Conservation (phyloP, 2,113 vertebrate genomes). For the Myanophis thanlyinensis region DNA sequence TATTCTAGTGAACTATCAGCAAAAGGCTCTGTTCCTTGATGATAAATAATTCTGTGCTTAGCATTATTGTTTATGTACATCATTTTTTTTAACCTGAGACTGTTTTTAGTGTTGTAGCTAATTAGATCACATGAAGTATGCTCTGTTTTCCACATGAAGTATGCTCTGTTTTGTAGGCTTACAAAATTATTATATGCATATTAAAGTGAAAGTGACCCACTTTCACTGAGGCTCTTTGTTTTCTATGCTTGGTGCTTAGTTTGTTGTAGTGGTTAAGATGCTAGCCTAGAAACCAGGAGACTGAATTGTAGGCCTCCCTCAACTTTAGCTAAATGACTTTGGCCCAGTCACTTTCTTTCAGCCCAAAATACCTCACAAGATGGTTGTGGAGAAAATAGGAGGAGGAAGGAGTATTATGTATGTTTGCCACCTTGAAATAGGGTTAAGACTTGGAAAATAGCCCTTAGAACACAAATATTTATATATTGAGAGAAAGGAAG, state of each 20-base stretch:
- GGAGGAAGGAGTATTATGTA: background rate
- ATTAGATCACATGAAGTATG: background rate
- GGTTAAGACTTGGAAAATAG: background rate
- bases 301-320: background rate
- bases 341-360: background rate
- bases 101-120: background rate
- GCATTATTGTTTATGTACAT: background rate
- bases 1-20: background rate
- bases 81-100: background rate
- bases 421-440: background rate
- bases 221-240: background rate
- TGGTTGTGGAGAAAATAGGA: background rate
- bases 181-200: background rate
- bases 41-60: background rate
- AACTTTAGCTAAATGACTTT: background rate
- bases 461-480: background rate
- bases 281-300: background rate
- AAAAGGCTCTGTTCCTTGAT: background rate
- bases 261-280: background rate
- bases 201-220: background rate
- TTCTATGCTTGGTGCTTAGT: background rate
- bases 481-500: too few relatives aligned
- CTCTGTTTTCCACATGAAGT: background rate
- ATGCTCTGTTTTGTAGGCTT: background rate
- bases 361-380: background rate